These are phyloP conservation scores for Eublepharis macularius DNA, from an alignment of 2,113 vertebrate species.

Conservation along the genomic window DNA sequence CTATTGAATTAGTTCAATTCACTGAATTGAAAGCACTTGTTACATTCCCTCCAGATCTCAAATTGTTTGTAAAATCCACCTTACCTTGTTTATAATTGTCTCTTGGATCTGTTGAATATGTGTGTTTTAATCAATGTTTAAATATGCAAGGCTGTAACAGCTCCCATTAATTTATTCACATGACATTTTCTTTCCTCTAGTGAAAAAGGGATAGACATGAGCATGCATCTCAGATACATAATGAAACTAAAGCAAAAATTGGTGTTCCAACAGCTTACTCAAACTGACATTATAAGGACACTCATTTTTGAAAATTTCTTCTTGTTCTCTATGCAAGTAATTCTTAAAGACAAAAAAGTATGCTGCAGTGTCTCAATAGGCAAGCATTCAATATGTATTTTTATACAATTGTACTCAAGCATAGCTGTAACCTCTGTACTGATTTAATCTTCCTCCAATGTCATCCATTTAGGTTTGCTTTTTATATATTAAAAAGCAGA, in stretches of 20 bases:
- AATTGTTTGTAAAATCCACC: background rate
- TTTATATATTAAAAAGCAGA: background rate
- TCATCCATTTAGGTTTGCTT: background rate
- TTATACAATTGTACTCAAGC: background rate
- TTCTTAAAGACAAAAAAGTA: background rate
- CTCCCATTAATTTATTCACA: fast-evolving
- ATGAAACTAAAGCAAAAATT: background rate
- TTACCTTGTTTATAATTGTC: too few relatives aligned
- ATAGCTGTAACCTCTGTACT: background rate
- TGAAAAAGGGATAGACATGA: fast-evolving
- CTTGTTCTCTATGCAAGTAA: background rate
- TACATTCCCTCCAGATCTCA: background rate
- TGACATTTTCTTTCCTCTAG: background rate
- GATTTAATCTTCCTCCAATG: background rate
- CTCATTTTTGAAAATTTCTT: background rate
- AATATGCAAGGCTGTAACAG: background rate
- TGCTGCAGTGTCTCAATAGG: background rate
- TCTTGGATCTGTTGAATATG: background rate
- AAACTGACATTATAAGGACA: slow-evolving; percentile 53
- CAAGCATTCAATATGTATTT: background rate
- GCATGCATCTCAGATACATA: background rate
- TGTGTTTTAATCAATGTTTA: background rate
- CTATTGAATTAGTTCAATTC: background rate
- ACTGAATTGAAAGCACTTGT: background rate
- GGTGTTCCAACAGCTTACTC: background rate